A percentile compares a stretch with the other conserved stretches of the same genome.
phyloP scores from a whole-genome alignment of 2,113 vertebrate genomes.

The Australoheros scitulus region DNA sequence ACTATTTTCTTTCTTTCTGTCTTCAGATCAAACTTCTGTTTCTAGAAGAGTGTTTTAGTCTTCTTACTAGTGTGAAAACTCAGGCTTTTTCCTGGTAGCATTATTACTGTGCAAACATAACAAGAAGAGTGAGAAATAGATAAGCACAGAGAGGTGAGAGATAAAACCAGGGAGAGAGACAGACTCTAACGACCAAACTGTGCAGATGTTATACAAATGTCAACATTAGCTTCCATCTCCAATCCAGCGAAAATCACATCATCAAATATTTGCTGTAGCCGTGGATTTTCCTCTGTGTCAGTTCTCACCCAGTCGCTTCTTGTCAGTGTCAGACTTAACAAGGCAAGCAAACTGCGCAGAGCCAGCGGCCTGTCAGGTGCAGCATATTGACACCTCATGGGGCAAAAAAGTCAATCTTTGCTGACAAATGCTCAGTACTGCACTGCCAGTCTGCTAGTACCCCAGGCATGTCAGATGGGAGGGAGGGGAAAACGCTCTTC shows the following conservation, averaged over 20 bases:
- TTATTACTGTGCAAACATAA: not conserved
- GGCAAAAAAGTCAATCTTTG: constrained; percentile 70
- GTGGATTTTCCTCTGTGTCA: constrained; percentile 62
- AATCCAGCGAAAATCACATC: constrained; percentile 72
- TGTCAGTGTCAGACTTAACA: constrained; percentile 74
- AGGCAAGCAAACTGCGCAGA: constrained; percentile 60
- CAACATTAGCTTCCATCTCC: constrained; percentile 67
- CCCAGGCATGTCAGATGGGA: constrained; percentile 35
- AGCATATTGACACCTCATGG: constrained; percentile 70
- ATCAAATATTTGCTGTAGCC: constrained; percentile 80
- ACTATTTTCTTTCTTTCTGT: not conserved
- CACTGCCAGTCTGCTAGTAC: constrained; percentile 52
- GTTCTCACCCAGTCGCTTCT: constrained; percentile 63
- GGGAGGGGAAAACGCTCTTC: constrained; percentile 11
- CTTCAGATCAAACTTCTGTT: not conserved
- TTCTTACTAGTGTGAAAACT: not conserved
- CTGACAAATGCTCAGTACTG: constrained; percentile 66
- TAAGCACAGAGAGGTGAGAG: not conserved
- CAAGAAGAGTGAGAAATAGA: not conserved
- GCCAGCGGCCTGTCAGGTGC: constrained; percentile 73
- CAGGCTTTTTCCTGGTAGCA: not conserved
- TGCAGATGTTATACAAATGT: constrained; percentile 69
- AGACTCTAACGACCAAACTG: constrained; percentile 37
- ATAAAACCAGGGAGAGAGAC: constrained; percentile 32
- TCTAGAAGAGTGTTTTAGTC: not conserved